These are phyloP conservation scores for Pluvialis apricaria DNA, from an alignment of 2,113 vertebrate genomes.

Conservation along the genomic window DNA sequence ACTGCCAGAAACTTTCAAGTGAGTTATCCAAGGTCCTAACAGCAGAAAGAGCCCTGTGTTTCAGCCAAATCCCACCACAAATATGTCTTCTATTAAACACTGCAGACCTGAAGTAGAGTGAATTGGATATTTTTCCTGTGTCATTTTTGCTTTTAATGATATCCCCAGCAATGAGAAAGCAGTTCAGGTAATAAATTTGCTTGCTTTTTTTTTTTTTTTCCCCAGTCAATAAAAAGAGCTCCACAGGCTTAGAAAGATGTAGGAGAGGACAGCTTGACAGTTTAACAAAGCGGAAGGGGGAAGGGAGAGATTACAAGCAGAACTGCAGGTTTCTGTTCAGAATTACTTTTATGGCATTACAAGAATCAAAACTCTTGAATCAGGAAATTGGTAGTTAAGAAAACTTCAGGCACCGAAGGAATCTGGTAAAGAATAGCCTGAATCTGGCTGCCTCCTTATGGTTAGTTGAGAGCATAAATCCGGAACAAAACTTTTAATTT, in stretches of 20 bases:
- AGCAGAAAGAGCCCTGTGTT: constrained; percentile 46
- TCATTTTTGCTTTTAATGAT: constrained; percentile 51
- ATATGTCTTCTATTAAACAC: background rate
- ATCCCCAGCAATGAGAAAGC: constrained; percentile 20
- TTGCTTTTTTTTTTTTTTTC: background rate
- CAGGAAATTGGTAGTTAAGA: background rate
- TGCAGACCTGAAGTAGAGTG: constrained; percentile 53
- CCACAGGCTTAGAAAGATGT: background rate
- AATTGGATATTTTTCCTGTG: constrained; percentile 35
- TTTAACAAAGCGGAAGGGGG: background rate
- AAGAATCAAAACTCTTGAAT: background rate
- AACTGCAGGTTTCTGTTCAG: background rate
- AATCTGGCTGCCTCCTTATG: background rate
- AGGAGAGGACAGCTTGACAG: background rate
- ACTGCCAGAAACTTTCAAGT: constrained; percentile 66
- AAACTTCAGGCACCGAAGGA: background rate
- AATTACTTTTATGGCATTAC: background rate
- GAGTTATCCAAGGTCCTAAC: background rate
- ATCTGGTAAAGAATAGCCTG: background rate
- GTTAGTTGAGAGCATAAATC: background rate
- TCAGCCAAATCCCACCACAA: constrained; percentile 27
- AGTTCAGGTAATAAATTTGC: constrained; percentile 41
- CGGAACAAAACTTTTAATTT: background rate
- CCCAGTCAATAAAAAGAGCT: background rate
- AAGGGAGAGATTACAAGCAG: background rate